Conservation (phyloP, 2,888 invertebrate genomes). For the Beris chalybata region DNA sequence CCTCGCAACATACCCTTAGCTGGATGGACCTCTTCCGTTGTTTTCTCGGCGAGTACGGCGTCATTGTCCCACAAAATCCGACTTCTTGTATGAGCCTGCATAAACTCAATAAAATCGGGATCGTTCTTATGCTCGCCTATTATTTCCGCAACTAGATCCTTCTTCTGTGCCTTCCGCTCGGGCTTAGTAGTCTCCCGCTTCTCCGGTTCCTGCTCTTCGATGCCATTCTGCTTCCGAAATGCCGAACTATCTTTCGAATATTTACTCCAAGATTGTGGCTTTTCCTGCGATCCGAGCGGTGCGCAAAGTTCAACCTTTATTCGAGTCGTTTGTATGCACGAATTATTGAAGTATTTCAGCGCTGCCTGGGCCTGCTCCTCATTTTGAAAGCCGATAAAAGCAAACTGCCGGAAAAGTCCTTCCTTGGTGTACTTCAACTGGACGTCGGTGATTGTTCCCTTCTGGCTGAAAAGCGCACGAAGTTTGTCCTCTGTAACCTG, state of each 20-base stretch:
- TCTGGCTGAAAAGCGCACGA: slow-evolving; percentile 72
- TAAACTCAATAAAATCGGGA: slow-evolving; percentile 85
- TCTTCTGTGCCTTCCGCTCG: slow-evolving; percentile 52
- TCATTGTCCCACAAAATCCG: slow-evolving; percentile 62
- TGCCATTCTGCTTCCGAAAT: slow-evolving; percentile 60
- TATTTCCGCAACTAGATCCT: slow-evolving; percentile 65
- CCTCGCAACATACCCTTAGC: slow-evolving; percentile 35
- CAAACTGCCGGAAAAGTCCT: slow-evolving; percentile 91
- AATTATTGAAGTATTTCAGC: slow-evolving; percentile 76
- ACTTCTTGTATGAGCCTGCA: slow-evolving; percentile 76
- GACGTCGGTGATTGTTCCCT: slow-evolving; percentile 89
- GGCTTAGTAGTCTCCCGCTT: slow-evolving; percentile 43
- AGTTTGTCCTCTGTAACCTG: slow-evolving; percentile 80
- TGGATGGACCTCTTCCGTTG: slow-evolving; percentile 31
- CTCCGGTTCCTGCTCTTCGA: slow-evolving; percentile 47
- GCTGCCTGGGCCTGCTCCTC: slow-evolving; percentile 80
- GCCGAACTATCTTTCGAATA: slow-evolving; percentile 78
- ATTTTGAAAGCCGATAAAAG: slow-evolving; percentile 86
- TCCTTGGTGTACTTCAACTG: slow-evolving; percentile 89
- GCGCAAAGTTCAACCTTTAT: slow-evolving; percentile 77
- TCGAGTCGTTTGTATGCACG: slow-evolving; percentile 80
- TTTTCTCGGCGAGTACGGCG: slow-evolving; percentile 46
- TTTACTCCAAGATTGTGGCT: slow-evolving; percentile 93
- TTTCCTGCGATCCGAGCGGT: slow-evolving; percentile 68
- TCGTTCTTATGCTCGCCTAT: slow-evolving; percentile 82